Percentiles rank a stretch among this genome's conserved stretches.
Evolutionary conservation across 2,113 vertebrate species (phyloP).

Genomic region (Mohoua ochrocephala): DNA sequence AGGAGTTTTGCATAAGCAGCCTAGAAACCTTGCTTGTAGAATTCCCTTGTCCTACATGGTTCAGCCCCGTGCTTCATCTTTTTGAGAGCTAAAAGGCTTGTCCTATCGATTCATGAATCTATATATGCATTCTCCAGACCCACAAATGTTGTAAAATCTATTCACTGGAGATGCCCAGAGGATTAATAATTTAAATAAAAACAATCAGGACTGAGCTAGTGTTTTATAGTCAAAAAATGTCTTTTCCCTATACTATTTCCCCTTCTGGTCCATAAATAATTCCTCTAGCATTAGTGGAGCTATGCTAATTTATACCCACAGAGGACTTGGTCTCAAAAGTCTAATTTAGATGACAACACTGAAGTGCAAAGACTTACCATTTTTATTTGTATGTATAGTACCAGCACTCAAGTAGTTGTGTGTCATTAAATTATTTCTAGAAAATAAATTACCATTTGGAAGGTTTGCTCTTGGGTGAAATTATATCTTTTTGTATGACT

Average conservation of each 20-base stretch:
- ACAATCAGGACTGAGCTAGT: neutral
- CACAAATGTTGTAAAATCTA: neutral
- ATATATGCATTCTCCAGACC: neutral
- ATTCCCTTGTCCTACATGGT: neutral
- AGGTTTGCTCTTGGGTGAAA: conserved; percentile 32
- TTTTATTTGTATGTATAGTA: conserved; percentile 53
- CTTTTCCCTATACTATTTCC: neutral
- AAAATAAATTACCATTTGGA: conserved; percentile 21
- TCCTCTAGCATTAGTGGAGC: neutral
- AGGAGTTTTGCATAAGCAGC: neutral
- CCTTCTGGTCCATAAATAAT: conserved; percentile 33
- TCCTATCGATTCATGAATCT: neutral
- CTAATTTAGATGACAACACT: conserved; percentile 41
- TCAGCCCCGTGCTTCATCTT: neutral
- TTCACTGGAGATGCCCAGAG: neutral
- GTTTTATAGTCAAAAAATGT: conserved; percentile 8
- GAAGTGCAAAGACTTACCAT: neutral
- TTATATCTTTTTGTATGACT: conserved; percentile 32
- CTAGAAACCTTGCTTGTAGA: neutral
- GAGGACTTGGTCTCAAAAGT: conserved; percentile 32
- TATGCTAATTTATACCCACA: conserved; percentile 31
- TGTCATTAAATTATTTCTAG: conserved; percentile 49
- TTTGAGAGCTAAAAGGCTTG: neutral
- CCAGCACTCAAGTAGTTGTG: neutral
- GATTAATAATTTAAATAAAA: conserved; percentile 47